Evolutionary conservation across 2,888 invertebrate genomes (phyloP).

Genomic region (Drosophila subquinaria): DNA sequence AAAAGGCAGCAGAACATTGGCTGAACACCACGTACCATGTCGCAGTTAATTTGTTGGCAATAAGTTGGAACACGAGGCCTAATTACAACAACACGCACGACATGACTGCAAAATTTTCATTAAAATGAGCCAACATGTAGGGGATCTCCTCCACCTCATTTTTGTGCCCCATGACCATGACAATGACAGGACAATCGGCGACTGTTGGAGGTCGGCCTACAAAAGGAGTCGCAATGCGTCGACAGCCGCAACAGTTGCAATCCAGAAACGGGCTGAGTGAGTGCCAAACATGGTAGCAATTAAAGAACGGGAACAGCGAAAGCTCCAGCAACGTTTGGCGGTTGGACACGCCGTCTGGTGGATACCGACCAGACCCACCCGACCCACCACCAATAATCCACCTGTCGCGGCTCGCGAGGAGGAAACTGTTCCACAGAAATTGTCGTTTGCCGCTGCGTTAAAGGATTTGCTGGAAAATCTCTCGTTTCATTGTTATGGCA

Average conservation of each 20-base stretch:
- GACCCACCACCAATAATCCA: slow-evolving; percentile 10
- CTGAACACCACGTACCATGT: slow-evolving; percentile 80
- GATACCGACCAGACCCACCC: slow-evolving; percentile 55
- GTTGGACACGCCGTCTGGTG: slow-evolving; percentile 82
- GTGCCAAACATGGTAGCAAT: slow-evolving; percentile 54
- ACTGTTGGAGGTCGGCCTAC: slow-evolving; percentile 43
- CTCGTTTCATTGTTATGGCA: slow-evolving; percentile 84
- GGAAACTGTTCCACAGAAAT: slow-evolving; percentile 59
- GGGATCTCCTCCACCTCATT: slow-evolving; percentile 2
- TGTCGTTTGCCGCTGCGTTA: slow-evolving; percentile 71
- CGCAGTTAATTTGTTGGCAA: slow-evolving; percentile 84
- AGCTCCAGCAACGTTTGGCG: slow-evolving; percentile 50
- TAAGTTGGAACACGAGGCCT: slow-evolving; percentile 81
- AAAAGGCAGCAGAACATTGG: slow-evolving; percentile 4
- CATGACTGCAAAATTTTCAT: slow-evolving; percentile 82
- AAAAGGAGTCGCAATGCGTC: slow-evolving; percentile 54
- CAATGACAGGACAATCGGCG: slow-evolving; percentile 23
- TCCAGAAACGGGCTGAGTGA: slow-evolving; percentile 64
- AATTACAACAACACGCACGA: slow-evolving; percentile 81
- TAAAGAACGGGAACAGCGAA: slow-evolving; percentile 13
- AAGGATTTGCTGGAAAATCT: slow-evolving; percentile 83
- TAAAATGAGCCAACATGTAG: slow-evolving; percentile 65
- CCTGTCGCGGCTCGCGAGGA: slow-evolving; percentile 27
- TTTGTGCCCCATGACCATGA: slow-evolving; percentile 14
- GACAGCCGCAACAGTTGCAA: slow-evolving; percentile 75